Percentiles rank a stretch among this genome's conserved stretches.
phyloP scores from a whole-genome alignment of 2,797 vertebrate genomes.

The Mallotus villosus region DNA sequence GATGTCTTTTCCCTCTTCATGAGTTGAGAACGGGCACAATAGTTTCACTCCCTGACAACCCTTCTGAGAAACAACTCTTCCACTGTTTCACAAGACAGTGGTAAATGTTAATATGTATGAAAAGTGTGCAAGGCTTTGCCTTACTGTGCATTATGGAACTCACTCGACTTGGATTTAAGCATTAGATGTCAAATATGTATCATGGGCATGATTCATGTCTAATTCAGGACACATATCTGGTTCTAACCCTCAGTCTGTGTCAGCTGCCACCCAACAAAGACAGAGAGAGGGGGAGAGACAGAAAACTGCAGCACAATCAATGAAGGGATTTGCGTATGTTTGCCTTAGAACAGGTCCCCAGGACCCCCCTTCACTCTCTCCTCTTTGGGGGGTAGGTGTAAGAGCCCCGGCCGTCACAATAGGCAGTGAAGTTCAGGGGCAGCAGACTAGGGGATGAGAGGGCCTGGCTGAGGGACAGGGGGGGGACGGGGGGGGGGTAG shows the following conservation, averaged over 20 bases:
- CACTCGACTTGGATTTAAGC: too few relatives aligned
- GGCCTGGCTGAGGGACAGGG: constrained; percentile 34
- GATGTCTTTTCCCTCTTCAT: constrained; percentile 33
- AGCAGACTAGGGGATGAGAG: constrained; percentile 47
- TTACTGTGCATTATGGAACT: too few relatives aligned
- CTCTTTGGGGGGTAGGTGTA: constrained; percentile 16
- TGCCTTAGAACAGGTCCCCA: constrained; percentile 24
- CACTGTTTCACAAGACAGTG: too few relatives aligned
- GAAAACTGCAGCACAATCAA: constrained; percentile 15
- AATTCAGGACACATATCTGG: background rate
- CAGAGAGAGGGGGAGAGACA: background rate
- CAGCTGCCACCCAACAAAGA: constrained; percentile 5
- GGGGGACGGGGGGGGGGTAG: constrained; percentile 28
- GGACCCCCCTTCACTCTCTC: constrained; percentile 22
- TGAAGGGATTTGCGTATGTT: constrained; percentile 41
- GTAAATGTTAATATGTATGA: too few relatives aligned
- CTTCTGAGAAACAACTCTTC: too few relatives aligned
- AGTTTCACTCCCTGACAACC: background rate
- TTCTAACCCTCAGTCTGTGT: constrained; percentile 4
- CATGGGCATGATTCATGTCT: too few relatives aligned
- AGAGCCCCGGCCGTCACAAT: constrained; percentile 42
- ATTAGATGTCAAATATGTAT: too few relatives aligned
- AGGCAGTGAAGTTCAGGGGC: constrained; percentile 70
- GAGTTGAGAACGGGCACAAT: constrained; percentile 5
- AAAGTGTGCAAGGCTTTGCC: too few relatives aligned